Base-by-base conservation (phyloP, 1,140 invertebrate genomes). In the Homalodisca vitripennis region DNA sequence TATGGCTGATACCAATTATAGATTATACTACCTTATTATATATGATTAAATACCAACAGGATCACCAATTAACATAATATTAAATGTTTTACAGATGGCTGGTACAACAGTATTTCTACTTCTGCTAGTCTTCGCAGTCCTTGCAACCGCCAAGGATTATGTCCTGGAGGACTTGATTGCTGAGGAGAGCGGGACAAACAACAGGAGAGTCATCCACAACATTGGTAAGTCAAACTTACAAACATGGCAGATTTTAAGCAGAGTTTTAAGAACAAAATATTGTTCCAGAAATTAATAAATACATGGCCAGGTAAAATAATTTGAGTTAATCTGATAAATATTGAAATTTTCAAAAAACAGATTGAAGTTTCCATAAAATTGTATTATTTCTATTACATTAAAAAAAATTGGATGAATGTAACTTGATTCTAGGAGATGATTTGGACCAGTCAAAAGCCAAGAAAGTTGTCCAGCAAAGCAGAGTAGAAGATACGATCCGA, bases 111-210 rank as follows among this genome's bases (percentile, higher is more conserved):
- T 67, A 2, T 13, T 29, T 31, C 29, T 67, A 30, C 30, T 51
- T n/a, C 27, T 67, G 30, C 24, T 30, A 17, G 34, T 67, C 24
- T 29, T 51, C 22, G 27, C 65, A 17, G 65, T 67, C 26, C 48
- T 51, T 32, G 47, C 65, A 27, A 22, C 24, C 20, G 46, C 65
- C 29, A 67, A 67, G 47, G 68, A 69, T 20, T 69, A 64, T 62
- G 29, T 69, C n/a, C 32, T 69, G 55, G 55, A 69, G 32, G 67
- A 69, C 57, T 31, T 69, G 10, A 63, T 69, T 27, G 68, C 68
- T 22, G 32, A 60, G 55, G 68, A 69, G 30, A 26, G 10, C 24
- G 26, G 22, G 1, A 17, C 41, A 20, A 60, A 69, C 55, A 63
- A 69, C 60, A 34, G 55, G 14, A 17, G 68, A 17, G 67, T 62